Conservation (phyloP, 1,140 invertebrate genomes). For the Metaphire vulgaris region DNA sequence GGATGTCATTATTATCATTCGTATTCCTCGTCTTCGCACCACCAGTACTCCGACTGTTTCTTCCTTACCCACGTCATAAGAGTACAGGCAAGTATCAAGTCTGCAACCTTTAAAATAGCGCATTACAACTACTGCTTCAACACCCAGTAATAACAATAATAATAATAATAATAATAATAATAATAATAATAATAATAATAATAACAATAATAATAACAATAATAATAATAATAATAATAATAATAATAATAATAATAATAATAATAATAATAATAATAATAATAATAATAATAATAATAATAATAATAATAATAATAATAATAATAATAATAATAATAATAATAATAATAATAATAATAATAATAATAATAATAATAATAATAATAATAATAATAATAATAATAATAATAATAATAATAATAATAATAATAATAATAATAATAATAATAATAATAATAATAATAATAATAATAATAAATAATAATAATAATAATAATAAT, state of each 20-base stretch:
- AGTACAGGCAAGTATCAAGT: conserved; percentile 8
- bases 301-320: conserved; percentile 4
- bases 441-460: conserved; percentile 4
- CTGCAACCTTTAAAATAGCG: neutral
- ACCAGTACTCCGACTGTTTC: conserved; percentile 18
- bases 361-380: conserved; percentile 4
- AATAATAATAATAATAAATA: neutral
- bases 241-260: conserved; percentile 4
- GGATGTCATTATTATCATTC: too few relatives aligned
- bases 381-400: conserved; percentile 4
- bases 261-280: conserved; percentile 4
- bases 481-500: conserved; percentile 1
- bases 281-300: conserved; percentile 4
- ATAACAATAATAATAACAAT: neutral
- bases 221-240: conserved; percentile 4
- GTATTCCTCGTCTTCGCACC: conserved; percentile 8
- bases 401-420: conserved; percentile 4
- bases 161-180: conserved; percentile 1
- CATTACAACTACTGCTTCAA: too few relatives aligned
- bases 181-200: conserved; percentile 4
- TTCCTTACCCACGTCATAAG: conserved; percentile 14
- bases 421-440: conserved; percentile 4
- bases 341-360: conserved; percentile 4
- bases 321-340: conserved; percentile 4
- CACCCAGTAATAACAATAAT: neutral